Base-by-base conservation (phyloP, 1,140 invertebrate species). In the Caenorhabditis inopinata region DNA sequence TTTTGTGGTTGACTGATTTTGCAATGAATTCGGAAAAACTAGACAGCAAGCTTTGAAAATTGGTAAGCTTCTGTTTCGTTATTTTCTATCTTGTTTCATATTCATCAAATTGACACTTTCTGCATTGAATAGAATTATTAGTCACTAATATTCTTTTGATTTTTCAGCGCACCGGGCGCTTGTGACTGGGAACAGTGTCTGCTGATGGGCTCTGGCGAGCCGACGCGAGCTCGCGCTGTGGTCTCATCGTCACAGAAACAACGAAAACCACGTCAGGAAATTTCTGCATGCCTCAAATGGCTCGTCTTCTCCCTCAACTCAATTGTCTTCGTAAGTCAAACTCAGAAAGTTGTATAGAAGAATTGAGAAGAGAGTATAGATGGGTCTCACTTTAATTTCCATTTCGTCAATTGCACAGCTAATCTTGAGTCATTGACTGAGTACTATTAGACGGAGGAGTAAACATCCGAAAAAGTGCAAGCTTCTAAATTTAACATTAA, bases 281-380 rank as follows among this genome's bases (percentile, higher is more conserved):
- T 87, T 35, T 89, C 88, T 76, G 86, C 87, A 14, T 85, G 81
- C 27, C 82, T 89, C 14, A 87, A 87, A 82, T 87, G 87, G 87
- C 49, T 83, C 21, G 87, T 88, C 78, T 87, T 87, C 77, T 21
- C 81, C 25, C 46, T 89, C 75, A 87, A 87, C 76, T 89, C 88
- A 76, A 73, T 89, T 35, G 84, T 89, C 74, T 89, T 87, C 80
- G 87, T 87, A 75, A 89, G 87, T 87, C 75, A 23, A 38, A 42
- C 14, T 42, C 6, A 42, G 38, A 42, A 35, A 42, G 35, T 53
- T 78, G 23, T 23, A 58, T 7, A 47, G n/a, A n/a, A 38, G 25
- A 27, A n/a, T 38, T 7, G 18, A 45, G 18, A 32, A 76, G 45
- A 32, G 74, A 81, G 49, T 49, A 45, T 27, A 27, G 35, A 21